phyloP scores from a whole-genome alignment of 1,140 invertebrate species.

The Portunus trituberculatus region DNA sequence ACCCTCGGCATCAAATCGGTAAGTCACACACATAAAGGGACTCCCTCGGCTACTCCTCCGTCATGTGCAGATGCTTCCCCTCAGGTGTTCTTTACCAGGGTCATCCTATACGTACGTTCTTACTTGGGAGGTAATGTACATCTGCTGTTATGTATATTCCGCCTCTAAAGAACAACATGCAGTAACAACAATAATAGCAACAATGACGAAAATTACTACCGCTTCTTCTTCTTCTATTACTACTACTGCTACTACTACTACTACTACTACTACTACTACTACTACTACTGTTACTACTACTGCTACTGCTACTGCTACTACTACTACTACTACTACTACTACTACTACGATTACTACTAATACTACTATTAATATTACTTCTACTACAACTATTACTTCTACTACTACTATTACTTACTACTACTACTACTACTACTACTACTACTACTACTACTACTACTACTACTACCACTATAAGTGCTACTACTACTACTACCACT shows the following conservation, averaged over 20 bases:
- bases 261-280: constrained; percentile 32
- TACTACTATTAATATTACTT: neutral
- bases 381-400: neutral
- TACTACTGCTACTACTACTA: constrained; percentile 29
- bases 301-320: no score
- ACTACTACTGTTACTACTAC: constrained; percentile 8
- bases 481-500: neutral
- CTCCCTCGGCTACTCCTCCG: neutral
- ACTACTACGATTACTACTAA: no score
- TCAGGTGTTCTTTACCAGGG: neutral
- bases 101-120: neutral
- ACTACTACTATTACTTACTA: neutral
- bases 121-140: neutral
- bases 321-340: no score
- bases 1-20: constrained; percentile 39
- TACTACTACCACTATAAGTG: neutral
- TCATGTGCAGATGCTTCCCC: neutral
- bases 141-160: no score
- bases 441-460: constrained; percentile 12
- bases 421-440: constrained; percentile 15
- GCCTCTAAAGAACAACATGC: neutral
- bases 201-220: neutral
- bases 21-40: neutral
- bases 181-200: neutral
- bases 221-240: neutral